phyloP scores from a whole-genome alignment of 2,888 invertebrate genomes.

The Sinhomidia bicolor region DNA sequence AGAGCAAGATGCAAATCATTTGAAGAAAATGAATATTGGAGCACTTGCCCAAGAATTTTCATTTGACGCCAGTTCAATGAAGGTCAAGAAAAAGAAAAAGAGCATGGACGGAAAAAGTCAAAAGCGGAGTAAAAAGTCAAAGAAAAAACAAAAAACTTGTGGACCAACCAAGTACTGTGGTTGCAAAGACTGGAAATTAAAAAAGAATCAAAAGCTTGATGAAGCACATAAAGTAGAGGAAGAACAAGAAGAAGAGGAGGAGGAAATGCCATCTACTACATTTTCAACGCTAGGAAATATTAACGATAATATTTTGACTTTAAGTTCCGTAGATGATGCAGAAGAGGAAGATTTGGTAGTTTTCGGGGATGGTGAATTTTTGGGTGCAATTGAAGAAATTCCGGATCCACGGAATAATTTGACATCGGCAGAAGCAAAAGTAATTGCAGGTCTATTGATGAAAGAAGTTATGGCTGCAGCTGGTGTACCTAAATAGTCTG shows the following conservation, averaged over 20 bases:
- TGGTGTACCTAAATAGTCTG: no score
- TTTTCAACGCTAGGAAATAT: not conserved
- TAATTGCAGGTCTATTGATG: not conserved
- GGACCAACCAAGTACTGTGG: slow-evolving; percentile 49
- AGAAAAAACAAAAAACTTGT: not conserved
- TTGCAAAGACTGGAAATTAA: slow-evolving; percentile 64
- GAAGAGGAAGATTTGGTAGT: slow-evolving; percentile 9
- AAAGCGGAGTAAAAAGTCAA: not conserved
- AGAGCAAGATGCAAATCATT: slow-evolving; percentile 53
- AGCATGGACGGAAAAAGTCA: not conserved
- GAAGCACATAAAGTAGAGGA: not conserved
- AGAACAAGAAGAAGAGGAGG: not conserved
- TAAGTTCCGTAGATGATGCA: slow-evolving; percentile 1
- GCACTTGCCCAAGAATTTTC: slow-evolving; percentile 64
- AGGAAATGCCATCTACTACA: not conserved
- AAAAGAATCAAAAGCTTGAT: not conserved
- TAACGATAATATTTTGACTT: not conserved
- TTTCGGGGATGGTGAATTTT: slow-evolving; percentile 2
- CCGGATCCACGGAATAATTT: not conserved
- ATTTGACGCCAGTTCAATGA: not conserved
- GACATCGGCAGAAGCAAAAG: not conserved
- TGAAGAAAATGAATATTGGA: slow-evolving; percentile 68
- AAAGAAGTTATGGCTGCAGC: no score
- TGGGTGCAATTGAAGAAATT: not conserved
- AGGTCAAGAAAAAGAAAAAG: not conserved